Percentiles rank a stretch among this genome's conserved stretches.
Conservation (phyloP, 1,140 invertebrate genomes). For the Pseudomyrmex concolor region DNA sequence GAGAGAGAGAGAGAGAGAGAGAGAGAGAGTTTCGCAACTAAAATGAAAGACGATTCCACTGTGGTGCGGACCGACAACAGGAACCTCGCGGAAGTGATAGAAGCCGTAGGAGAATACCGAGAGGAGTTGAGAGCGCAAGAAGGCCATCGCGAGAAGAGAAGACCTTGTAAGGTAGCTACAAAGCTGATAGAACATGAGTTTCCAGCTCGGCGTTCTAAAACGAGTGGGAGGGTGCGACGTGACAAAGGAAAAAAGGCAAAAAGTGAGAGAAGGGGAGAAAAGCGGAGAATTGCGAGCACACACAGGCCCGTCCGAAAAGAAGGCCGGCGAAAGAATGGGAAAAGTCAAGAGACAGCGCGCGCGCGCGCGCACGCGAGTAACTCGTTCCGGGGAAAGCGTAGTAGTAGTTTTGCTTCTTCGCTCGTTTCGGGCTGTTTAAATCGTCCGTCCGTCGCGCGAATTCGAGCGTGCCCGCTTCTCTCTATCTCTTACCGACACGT, state of each 20-base stretch:
- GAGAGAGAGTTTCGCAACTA: background rate
- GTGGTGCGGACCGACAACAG: constrained; percentile 22
- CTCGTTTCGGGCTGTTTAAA: constrained; percentile 65
- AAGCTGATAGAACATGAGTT: constrained; percentile 53
- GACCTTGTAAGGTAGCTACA: background rate
- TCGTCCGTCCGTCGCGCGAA: constrained; percentile 63
- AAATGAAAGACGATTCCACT: constrained; percentile 33
- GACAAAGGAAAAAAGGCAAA: constrained; percentile 14
- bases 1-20: no score
- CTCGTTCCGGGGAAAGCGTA: constrained; percentile 7
- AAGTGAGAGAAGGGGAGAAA: background rate
- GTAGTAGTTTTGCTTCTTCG: constrained; percentile 12
- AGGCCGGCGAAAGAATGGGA: constrained; percentile 66
- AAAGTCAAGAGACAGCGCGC: constrained; percentile 67
- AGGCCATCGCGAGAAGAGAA: background rate
- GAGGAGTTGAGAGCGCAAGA: constrained; percentile 34
- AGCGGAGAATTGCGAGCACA: constrained; percentile 52
- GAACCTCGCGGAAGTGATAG: background rate
- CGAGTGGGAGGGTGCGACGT: background rate
- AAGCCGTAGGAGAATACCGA: constrained; percentile 24
- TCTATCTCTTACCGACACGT: background rate
- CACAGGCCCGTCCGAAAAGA: background rate
- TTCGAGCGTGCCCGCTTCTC: constrained; percentile 48
- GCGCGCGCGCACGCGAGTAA: constrained; percentile 4
- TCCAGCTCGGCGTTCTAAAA: constrained; percentile 29